phyloP scores from a whole-genome alignment of 2,113 vertebrate genomes.

The Epinephelus moara region DNA sequence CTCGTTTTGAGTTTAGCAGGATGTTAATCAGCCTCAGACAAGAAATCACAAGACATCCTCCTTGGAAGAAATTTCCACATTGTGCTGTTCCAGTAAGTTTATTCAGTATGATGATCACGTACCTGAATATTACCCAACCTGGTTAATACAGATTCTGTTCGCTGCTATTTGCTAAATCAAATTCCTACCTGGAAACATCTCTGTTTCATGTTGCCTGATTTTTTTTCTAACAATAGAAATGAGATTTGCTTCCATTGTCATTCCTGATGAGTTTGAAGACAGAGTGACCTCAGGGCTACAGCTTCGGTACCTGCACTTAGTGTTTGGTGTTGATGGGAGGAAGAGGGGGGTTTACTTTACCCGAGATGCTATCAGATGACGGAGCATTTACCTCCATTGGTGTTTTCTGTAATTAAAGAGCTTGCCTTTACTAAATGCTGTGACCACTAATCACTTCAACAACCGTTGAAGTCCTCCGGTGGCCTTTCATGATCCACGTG shows the following conservation, averaged over 20 bases:
- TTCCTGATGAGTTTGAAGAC: slow-evolving; percentile 62
- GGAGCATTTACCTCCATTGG: slow-evolving; percentile 73
- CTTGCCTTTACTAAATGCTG: slow-evolving; percentile 66
- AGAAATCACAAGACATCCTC: slow-evolving; percentile 13
- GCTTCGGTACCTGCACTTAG: slow-evolving; percentile 56
- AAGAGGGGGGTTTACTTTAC: slow-evolving; percentile 33
- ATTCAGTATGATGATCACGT: no score
- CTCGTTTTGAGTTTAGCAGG: slow-evolving; percentile 36
- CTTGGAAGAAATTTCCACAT: slow-evolving; percentile 8
- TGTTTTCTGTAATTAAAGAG: slow-evolving; percentile 83
- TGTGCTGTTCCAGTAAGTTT: slow-evolving; percentile 12
- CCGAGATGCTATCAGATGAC: slow-evolving; percentile 82
- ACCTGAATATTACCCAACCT: not conserved
- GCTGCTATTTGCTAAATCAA: not conserved
- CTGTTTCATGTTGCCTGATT: slow-evolving; percentile 2
- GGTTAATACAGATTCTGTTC: not conserved
- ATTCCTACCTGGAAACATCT: not conserved
- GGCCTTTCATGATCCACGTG: slow-evolving; percentile 55
- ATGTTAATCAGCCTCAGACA: slow-evolving; percentile 53
- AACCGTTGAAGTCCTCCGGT: slow-evolving; percentile 48
- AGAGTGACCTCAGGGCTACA: slow-evolving; percentile 54
- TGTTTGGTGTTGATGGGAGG: slow-evolving; percentile 54
- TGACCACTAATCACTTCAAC: slow-evolving; percentile 75
- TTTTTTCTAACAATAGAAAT: slow-evolving; percentile 39
- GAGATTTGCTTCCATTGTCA: slow-evolving; percentile 60